These are phyloP conservation scores for Melanotaenia parkinsoni DNA, from an alignment of 2,797 vertebrate species.

Conservation along the genomic window DNA sequence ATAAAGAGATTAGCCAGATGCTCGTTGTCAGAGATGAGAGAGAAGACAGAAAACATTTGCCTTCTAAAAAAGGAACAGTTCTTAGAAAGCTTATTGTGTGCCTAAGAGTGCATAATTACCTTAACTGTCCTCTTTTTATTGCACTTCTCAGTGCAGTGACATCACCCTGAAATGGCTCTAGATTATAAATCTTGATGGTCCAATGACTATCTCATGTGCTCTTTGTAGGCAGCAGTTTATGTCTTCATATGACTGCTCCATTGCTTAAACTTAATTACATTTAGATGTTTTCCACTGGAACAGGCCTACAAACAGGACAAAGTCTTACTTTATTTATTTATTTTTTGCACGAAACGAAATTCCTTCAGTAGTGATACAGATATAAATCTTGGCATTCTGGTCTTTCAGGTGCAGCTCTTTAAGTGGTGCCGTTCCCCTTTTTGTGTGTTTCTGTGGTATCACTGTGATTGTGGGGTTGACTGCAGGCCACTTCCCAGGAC, in stretches of 20 bases:
- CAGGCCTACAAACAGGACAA: not conserved
- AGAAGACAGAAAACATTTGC: conserved; percentile 9
- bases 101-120: not conserved
- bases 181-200: conserved; percentile 58
- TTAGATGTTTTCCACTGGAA: conserved; percentile 17
- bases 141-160: conserved; percentile 28
- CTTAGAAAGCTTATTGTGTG: conserved; percentile 22
- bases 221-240: conserved; percentile 44
- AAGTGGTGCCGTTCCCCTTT: not conserved
- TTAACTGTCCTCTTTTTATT: conserved; percentile 29
- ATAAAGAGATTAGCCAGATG: conserved; percentile 17
- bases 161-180: conserved; percentile 51
- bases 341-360: not conserved
- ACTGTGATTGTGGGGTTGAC: conserved; percentile 6
- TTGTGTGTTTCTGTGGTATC: conserved; percentile 13
- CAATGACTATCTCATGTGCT: conserved; percentile 32
- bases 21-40: conserved; percentile 20
- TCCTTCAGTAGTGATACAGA: not conserved
- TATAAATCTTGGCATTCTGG: not conserved
- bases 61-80: conserved; percentile 19
- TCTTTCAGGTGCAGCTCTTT: not conserved
- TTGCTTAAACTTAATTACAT: conserved; percentile 15
- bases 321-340: not conserved
- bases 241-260: conserved; percentile 30
- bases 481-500: conserved; percentile 35